Conservation (phyloP, 2,888 invertebrate genomes). For the Formica aserva region DNA sequence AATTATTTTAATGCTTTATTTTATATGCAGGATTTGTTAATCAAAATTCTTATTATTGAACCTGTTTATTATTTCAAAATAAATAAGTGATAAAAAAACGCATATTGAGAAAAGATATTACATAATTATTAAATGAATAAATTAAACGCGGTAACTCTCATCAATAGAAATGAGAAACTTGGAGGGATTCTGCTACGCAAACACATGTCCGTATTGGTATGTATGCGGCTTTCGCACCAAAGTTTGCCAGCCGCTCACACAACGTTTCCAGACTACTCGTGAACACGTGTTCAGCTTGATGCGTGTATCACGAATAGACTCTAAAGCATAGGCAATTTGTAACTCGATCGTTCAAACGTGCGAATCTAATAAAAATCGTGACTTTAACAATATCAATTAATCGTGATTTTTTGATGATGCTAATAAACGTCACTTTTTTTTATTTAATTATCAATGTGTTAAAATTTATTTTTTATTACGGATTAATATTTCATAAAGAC, state of each 20-base stretch:
- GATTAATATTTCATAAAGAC: not conserved
- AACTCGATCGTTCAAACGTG: slow-evolving; percentile 11
- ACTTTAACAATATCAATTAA: not conserved
- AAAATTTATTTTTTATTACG: not conserved
- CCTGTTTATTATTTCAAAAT: not conserved
- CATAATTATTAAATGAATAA: slow-evolving; percentile 22
- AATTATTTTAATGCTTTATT: not conserved
- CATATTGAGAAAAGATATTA: not conserved
- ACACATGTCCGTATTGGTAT: slow-evolving; percentile 24
- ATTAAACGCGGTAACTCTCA: not conserved
- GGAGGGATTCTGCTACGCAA: slow-evolving; percentile 23
- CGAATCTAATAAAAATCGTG: slow-evolving; percentile 12
- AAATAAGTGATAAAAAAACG: not conserved
- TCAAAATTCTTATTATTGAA: not conserved
- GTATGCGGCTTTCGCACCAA: slow-evolving; percentile 44
- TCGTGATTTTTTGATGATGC: not conserved
- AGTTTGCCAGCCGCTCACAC: slow-evolving; percentile 48
- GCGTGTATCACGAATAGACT: slow-evolving; percentile 35
- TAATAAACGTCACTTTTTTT: not conserved
- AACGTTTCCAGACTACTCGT: slow-evolving; percentile 37
- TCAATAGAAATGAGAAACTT: slow-evolving; percentile 37
- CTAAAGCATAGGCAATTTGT: slow-evolving; percentile 42
- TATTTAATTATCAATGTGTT: not conserved
- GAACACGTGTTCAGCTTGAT: slow-evolving; percentile 51
- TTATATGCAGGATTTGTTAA: not conserved